Evolutionary conservation across 2,888 invertebrate genomes (phyloP).

Genomic region (Hydroisotoma schaefferi): DNA sequence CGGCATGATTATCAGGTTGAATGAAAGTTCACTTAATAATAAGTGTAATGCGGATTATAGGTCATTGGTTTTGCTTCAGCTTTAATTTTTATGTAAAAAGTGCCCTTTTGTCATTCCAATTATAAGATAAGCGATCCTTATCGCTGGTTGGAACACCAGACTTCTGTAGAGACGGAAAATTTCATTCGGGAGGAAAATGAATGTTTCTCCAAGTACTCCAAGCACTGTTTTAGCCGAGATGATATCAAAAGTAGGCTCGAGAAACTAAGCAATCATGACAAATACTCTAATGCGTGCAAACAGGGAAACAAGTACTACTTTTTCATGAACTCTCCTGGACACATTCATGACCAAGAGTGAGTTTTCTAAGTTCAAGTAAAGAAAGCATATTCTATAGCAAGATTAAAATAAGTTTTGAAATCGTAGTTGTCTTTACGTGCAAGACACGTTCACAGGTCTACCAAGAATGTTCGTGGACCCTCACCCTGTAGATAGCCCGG

Average conservation of each 20-base stretch:
- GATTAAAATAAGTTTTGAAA: neutral
- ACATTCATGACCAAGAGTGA: neutral
- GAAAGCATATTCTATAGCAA: neutral
- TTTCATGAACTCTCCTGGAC: neutral
- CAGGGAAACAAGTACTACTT: neutral
- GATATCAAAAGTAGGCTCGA: constrained; percentile 69
- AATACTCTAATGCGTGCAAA: neutral
- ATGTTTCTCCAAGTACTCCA: constrained; percentile 78
- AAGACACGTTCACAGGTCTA: constrained; percentile 72
- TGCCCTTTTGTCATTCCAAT: too few species aligned
- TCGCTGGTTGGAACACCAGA: constrained; percentile 94
- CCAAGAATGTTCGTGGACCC: constrained; percentile 87
- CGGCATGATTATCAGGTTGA: too few species aligned
- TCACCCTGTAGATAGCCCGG: constrained; percentile 56
- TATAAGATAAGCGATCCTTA: too few species aligned
- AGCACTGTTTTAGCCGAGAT: constrained; percentile 67
- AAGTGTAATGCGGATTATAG: too few species aligned
- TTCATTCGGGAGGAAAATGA: constrained; percentile 89
- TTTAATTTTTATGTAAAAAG: too few species aligned
- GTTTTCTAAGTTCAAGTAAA: too few species aligned
- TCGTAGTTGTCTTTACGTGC: constrained; percentile 81
- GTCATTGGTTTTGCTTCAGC: too few species aligned
- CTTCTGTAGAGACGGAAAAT: constrained; percentile 79
- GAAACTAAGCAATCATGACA: neutral
- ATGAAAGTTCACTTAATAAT: too few species aligned